Evolutionary conservation across 2,797 vertebrate genomes (phyloP).

Genomic region (Melanotaenia trifasciata): DNA sequence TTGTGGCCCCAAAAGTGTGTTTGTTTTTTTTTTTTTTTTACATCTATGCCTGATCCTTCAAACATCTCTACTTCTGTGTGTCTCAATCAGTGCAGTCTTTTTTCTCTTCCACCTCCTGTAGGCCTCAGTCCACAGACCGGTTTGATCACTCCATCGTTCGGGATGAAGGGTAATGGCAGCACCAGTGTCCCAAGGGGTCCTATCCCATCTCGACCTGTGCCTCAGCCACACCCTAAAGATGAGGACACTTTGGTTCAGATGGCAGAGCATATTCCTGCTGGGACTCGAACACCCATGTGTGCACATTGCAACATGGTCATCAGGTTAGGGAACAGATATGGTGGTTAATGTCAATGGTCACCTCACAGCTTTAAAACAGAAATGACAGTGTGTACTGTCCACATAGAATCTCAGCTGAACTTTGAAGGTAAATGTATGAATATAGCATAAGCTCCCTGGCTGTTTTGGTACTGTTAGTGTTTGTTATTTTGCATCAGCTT

Average conservation of each 20-base stretch:
- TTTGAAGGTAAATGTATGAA: neutral
- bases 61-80: neutral
- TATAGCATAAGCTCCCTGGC: neutral
- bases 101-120: conserved; percentile 25
- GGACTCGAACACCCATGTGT: conserved; percentile 95
- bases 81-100: neutral
- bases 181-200: conserved; percentile 45
- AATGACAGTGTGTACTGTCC: neutral
- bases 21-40: neutral
- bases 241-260: conserved; percentile 92
- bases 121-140: conserved; percentile 51
- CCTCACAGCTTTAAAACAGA: neutral
- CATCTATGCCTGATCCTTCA: neutral
- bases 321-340: conserved; percentile 80
- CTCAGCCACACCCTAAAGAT: conserved; percentile 84
- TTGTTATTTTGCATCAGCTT: neutral
- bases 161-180: conserved; percentile 81
- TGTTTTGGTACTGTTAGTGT: neutral
- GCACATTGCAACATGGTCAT: conserved; percentile 93
- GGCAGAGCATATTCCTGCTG: conserved; percentile 95
- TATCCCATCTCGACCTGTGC: conserved; percentile 59
- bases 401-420: neutral
- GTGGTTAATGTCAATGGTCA: neutral
- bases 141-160: conserved; percentile 80
- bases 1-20: neutral